A percentile compares a stretch with the other conserved stretches of the same genome.
Evolutionary conservation across 2,797 vertebrate genomes (phyloP).

Genomic region (Microctenopoma steveboyesi): DNA sequence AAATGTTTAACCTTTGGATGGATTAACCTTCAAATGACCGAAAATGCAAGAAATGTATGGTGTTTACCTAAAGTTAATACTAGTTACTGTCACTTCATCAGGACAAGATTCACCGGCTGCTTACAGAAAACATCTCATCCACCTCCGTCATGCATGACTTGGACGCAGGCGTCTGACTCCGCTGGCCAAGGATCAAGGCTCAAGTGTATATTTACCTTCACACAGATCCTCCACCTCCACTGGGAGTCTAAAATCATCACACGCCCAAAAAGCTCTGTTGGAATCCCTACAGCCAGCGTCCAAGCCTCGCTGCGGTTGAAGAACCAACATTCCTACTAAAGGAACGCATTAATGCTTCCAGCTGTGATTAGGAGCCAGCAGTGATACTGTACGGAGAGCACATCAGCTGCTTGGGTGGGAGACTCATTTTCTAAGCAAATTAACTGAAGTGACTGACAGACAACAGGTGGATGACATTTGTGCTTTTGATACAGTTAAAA

Average conservation of each 20-base stretch:
- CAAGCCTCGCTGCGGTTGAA: slow-evolving; percentile 59
- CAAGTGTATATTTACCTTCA: slow-evolving; percentile 65
- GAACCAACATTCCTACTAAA: slow-evolving; percentile 66
- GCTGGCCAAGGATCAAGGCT: slow-evolving; percentile 39
- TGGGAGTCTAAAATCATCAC: slow-evolving; percentile 53
- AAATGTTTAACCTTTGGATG: slow-evolving; percentile 11
- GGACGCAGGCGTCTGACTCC: slow-evolving; percentile 45
- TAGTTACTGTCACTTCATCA: no score
- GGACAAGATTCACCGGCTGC: background rate
- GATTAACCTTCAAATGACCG: slow-evolving; percentile 26
- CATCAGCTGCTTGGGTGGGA: slow-evolving; percentile 57
- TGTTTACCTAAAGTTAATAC: slow-evolving; percentile 4
- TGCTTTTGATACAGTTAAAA: slow-evolving; percentile 4
- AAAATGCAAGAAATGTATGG: background rate
- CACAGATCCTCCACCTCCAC: slow-evolving; percentile 37
- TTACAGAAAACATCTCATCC: slow-evolving; percentile 37
- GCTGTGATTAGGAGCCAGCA: slow-evolving; percentile 65
- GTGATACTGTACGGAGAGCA: slow-evolving; percentile 70
- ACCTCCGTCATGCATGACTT: slow-evolving; percentile 57
- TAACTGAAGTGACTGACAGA: slow-evolving; percentile 15
- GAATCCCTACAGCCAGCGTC: slow-evolving; percentile 49
- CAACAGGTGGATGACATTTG: slow-evolving; percentile 53
- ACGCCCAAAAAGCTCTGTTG: slow-evolving; percentile 40
- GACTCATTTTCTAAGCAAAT: slow-evolving; percentile 17
- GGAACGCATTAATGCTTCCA: slow-evolving; percentile 69